Conservation (phyloP, 1,140 invertebrate genomes). For the Sitobion miscanthi region DNA sequence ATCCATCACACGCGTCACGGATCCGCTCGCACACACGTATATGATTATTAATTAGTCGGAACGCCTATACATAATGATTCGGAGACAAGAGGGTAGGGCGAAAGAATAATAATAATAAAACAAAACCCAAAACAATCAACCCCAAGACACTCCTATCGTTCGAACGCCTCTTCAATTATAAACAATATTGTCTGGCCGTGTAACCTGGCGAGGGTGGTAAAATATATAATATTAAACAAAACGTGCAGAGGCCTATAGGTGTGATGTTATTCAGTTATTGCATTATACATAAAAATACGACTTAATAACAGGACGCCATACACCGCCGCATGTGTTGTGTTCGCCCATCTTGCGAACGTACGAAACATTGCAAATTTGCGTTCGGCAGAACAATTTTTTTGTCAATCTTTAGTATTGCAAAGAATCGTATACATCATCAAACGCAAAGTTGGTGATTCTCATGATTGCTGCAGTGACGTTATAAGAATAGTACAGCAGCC, state of each 20-base stretch:
- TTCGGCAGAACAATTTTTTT: background rate
- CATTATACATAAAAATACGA: background rate
- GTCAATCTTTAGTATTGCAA: no score
- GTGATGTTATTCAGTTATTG: background rate
- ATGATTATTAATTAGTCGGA: slow-evolving; percentile 15
- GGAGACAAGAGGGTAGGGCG: background rate
- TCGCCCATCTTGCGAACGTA: background rate
- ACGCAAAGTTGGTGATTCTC: no score
- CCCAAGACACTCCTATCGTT: slow-evolving; percentile 4
- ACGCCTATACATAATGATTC: background rate
- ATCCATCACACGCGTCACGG: background rate
- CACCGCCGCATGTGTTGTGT: background rate
- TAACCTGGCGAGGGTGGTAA: background rate
- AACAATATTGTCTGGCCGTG: background rate
- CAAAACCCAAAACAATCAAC: background rate
- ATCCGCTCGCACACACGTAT: background rate
- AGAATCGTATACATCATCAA: no score
- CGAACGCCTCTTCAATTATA: background rate
- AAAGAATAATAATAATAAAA: background rate
- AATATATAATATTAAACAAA: background rate
- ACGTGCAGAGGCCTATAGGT: background rate
- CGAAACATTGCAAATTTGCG: background rate
- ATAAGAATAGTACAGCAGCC: no score
- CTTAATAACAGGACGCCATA: background rate
- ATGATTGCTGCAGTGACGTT: no score